Evolutionary conservation across 1,140 invertebrate genomes (phyloP), one percentile per base, ranked within the genome.

Genomic region (Drosophila nannoptera): DNA sequence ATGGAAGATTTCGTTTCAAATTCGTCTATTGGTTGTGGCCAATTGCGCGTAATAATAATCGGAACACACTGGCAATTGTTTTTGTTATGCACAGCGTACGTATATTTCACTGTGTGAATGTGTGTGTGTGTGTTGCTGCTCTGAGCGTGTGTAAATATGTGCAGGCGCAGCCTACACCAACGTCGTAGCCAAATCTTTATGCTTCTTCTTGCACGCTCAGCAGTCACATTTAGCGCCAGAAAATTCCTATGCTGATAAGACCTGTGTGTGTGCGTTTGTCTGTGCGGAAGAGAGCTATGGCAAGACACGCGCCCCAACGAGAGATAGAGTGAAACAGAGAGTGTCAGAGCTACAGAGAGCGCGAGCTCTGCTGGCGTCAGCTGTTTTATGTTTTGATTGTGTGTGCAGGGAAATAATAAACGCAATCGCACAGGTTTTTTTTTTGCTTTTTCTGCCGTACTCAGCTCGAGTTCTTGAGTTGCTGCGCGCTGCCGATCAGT

Each of bases 341-440:
- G 3, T 29, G 49, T 4, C 14, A 9, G 46, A 58, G 33, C n/a
- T 35, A 33, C 32, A 53, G 42, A 43, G 52, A 40, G 43, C 14
- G 33, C 31, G 40, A 29, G 72, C 29, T 45, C 32, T 58, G 61
- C 62, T 46, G 9, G 54, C 76, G 63, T 84, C 80, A 84, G 80
- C 80, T 84, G 80, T 84, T 84, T 67, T 80, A 60, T 84, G 80
- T 83, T 84, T 84, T 83, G 80, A 71, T 72, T 78, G 73, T 81
- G 66, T 75, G 78, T 61, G 55, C 55, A 42, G 46, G 56, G 40
- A 52, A 58, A 66, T 54, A 46, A 40, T 66, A 66, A 66, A 66
- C 53, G 53, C 70, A 70, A 77, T 72, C 60, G 40, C 75, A 75
- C 70, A 78, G 78, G 72, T 80, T 82, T 66, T 42, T 42, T 49